Conservation (phyloP, 2,888 invertebrate species). For the Heliconius erato region DNA sequence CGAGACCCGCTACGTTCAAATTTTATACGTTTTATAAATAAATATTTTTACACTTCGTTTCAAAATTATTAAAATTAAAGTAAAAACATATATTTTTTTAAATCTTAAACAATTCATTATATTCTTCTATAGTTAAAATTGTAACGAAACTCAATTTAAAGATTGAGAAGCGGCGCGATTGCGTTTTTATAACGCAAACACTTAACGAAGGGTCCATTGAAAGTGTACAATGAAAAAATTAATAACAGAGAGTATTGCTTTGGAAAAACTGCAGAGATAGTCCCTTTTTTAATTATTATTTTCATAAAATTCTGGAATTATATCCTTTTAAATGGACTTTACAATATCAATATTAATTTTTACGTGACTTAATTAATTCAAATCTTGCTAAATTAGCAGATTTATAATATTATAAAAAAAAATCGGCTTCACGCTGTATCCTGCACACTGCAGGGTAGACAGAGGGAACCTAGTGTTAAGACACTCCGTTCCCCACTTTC, state of each 20-base stretch:
- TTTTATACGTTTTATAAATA: too few species aligned
- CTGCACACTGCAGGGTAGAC: too few species aligned
- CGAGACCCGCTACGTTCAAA: too few species aligned
- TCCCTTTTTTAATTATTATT: background rate
- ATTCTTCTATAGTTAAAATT: constrained; percentile 39
- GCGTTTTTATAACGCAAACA: constrained; percentile 45
- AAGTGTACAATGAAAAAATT: constrained; percentile 41
- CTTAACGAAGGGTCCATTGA: constrained; percentile 39
- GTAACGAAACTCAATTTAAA: constrained; percentile 48
- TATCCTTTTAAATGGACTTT: background rate
- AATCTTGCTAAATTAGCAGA: too few species aligned
- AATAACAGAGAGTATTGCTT: constrained; percentile 11
- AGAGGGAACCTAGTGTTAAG: too few species aligned
- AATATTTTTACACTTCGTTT: too few species aligned
- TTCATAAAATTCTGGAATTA: background rate
- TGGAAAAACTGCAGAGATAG: background rate
- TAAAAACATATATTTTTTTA: too few species aligned
- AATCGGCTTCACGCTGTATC: too few species aligned
- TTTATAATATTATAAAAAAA: too few species aligned
- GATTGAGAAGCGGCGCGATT: constrained; percentile 44
- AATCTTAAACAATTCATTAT: constrained; percentile 30
- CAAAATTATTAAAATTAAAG: too few species aligned
- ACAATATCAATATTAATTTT: background rate
- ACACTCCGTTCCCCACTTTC: too few species aligned
- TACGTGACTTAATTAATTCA: too few species aligned